Conservation (phyloP, 2,888 invertebrate species). For the Deroplatys truncata region DNA sequence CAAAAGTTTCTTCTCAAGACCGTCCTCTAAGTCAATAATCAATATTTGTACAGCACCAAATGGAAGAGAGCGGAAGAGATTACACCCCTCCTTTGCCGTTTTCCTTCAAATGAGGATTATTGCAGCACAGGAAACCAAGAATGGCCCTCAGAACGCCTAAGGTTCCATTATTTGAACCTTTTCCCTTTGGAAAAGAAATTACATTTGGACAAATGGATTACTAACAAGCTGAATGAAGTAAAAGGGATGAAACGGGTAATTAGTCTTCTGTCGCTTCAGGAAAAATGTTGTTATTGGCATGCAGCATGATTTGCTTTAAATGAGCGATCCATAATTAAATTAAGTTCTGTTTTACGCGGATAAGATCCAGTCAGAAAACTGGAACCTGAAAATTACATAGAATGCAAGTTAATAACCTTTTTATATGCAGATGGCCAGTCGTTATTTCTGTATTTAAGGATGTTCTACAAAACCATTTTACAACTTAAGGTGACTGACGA, state of each 20-base stretch:
- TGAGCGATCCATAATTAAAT: too few relatives aligned
- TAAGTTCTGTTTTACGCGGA: too few relatives aligned
- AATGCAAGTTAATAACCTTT: too few relatives aligned
- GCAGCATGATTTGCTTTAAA: too few relatives aligned
- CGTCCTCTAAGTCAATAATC: not conserved
- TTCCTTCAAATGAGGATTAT: not conserved
- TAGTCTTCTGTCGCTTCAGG: too few relatives aligned
- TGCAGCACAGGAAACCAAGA: not conserved
- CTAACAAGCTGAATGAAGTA: not conserved
- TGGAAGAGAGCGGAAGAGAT: not conserved
- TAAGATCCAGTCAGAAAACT: too few relatives aligned
- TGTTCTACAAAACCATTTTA: too few relatives aligned
- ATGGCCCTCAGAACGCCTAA: not conserved
- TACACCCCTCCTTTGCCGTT: not conserved
- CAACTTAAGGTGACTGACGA: too few relatives aligned
- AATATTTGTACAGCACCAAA: not conserved
- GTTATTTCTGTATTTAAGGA: too few relatives aligned
- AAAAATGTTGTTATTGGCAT: too few relatives aligned
- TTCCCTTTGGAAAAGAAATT: not conserved
- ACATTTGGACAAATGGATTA: not conserved
- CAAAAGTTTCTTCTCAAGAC: not conserved
- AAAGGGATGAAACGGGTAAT: not conserved
- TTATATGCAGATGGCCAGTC: too few relatives aligned
- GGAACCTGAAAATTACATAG: too few relatives aligned
- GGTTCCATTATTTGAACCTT: not conserved